Percentiles rank a stretch among this genome's conserved stretches.
Evolutionary conservation across 2,797 vertebrate genomes (phyloP).

Genomic region (Siniperca undulata): DNA sequence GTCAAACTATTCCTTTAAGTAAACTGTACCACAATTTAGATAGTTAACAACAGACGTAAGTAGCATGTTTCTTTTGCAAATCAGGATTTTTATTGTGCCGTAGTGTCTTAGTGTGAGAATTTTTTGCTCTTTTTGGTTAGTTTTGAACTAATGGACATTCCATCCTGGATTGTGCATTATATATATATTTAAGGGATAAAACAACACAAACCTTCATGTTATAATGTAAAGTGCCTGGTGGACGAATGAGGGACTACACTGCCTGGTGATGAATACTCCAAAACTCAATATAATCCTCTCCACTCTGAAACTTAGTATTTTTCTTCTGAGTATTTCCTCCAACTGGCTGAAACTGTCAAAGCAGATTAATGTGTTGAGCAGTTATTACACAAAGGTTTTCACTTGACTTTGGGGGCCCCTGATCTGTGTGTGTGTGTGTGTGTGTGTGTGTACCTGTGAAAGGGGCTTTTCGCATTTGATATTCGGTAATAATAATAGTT

Average conservation of each 20-base stretch:
- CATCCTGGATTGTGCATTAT: not conserved
- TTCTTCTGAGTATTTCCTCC: constrained; percentile 21
- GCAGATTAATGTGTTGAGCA: constrained; percentile 40
- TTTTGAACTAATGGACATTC: not conserved
- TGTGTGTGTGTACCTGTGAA: constrained; percentile 26
- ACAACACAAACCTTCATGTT: not conserved
- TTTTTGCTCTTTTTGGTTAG: not conserved
- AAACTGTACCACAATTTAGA: not conserved
- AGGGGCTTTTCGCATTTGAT: not conserved
- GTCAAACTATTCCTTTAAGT: not conserved
- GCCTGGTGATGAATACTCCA: not conserved
- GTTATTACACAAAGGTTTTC: constrained; percentile 36
- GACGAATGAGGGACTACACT: no score
- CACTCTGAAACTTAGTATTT: constrained; percentile 15
- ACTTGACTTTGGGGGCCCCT: constrained; percentile 12
- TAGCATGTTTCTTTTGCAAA: not conserved
- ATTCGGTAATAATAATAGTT: not conserved
- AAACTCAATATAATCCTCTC: constrained; percentile 37
- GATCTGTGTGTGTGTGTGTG: constrained; percentile 21
- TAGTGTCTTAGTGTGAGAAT: not conserved
- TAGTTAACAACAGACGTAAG: no score
- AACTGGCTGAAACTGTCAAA: constrained; percentile 36
- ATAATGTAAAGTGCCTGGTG: constrained; percentile 1
- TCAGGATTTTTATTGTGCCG: not conserved
- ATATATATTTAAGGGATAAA: not conserved